Conservation (phyloP, 2,797 vertebrate species). For the Rhodeus uyekii region DNA sequence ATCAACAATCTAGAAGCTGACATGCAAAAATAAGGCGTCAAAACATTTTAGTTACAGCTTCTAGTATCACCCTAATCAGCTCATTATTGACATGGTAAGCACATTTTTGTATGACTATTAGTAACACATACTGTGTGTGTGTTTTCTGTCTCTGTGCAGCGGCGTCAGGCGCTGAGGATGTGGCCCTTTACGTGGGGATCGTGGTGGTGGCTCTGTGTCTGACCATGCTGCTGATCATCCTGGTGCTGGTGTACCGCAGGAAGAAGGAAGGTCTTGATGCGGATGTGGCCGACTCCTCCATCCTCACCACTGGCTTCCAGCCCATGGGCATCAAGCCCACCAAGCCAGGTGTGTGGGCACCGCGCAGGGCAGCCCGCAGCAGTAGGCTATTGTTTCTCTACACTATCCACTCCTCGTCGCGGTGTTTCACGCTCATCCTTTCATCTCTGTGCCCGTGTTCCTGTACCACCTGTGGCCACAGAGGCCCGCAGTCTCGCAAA, state of each 20-base stretch:
- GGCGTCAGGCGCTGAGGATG: conserved; percentile 84
- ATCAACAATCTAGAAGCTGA: neutral
- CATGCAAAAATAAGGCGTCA: neutral
- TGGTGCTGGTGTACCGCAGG: conserved; percentile 91
- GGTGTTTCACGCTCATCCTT: conserved; percentile 36
- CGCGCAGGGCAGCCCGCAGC: conserved; percentile 76
- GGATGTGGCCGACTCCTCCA: conserved; percentile 95
- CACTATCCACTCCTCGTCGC: conserved; percentile 60
- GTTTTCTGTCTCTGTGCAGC: conserved; percentile 69
- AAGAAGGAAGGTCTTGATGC: conserved; percentile 94
- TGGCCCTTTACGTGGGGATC: conserved; percentile 94
- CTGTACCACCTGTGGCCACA: conserved; percentile 34
- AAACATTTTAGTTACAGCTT: neutral
- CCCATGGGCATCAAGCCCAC: conserved; percentile 98
- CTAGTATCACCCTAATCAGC: neutral
- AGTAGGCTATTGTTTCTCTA: conserved; percentile 81
- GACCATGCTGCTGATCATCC: conserved; percentile 89
- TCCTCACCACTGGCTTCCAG: conserved; percentile 98
- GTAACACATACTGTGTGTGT: neutral
- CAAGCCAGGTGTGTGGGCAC: conserved; percentile 91
- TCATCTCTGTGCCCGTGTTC: conserved; percentile 32
- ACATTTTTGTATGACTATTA: neutral
- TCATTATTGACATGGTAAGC: neutral
- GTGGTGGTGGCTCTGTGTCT: conserved; percentile 92
- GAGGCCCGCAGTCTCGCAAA: neutral